phyloP scores from a whole-genome alignment of 2,113 vertebrate genomes.

The Triplophysa tibetana region DNA sequence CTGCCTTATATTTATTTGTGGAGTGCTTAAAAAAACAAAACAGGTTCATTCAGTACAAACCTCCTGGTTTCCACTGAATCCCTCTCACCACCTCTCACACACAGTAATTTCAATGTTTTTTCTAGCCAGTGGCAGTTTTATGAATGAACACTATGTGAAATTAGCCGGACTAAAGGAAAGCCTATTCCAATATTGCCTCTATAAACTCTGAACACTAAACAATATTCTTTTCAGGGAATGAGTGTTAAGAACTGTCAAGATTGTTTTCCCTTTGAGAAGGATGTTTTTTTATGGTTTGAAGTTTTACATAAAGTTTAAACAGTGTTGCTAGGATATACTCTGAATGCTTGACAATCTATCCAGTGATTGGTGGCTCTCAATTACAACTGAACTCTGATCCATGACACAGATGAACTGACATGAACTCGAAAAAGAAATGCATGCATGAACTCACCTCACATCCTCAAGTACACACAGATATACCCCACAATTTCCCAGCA shows the following conservation, averaged over 20 bases:
- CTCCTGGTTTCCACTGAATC: neutral
- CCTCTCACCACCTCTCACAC: neutral
- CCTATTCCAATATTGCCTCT: neutral
- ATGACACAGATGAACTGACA: neutral
- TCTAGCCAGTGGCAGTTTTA: neutral
- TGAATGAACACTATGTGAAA: constrained; percentile 1
- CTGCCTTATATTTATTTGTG: neutral
- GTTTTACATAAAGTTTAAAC: neutral
- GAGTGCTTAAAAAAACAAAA: constrained; percentile 11
- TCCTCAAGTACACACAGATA: neutral
- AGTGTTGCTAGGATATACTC: neutral
- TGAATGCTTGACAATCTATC: neutral
- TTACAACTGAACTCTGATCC: constrained; percentile 1
- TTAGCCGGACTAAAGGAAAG: neutral
- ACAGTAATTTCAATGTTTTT: neutral
- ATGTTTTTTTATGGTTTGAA: neutral
- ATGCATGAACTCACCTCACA: neutral
- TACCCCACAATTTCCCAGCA: neutral
- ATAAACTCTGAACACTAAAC: neutral
- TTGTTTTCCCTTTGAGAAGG: neutral
- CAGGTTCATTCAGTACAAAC: constrained; percentile 9
- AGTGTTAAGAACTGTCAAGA: neutral
- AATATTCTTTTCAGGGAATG: neutral
- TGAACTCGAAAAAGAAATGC: neutral
- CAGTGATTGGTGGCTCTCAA: too few relatives aligned